These are phyloP conservation scores for Temnopleurus reevesii DNA, from an alignment of 53 echinoderm and acorn worm species.

Conservation along the genomic window DNA sequence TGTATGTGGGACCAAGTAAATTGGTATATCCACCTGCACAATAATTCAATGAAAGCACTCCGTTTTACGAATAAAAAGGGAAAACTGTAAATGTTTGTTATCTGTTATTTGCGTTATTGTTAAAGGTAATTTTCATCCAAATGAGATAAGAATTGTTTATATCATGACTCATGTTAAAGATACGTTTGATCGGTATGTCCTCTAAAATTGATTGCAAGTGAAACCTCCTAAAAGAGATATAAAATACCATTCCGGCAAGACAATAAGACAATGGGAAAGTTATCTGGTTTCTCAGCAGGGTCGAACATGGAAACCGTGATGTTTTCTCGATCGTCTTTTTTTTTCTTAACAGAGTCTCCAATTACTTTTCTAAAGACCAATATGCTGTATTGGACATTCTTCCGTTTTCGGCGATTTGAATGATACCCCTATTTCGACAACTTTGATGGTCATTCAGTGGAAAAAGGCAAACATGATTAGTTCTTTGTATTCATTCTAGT, in stretches of 20 bases:
- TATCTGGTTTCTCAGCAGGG: constrained; percentile 14
- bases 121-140: neutral
- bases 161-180: neutral
- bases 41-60: neutral
- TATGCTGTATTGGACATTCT: constrained; percentile 13
- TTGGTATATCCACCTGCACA: neutral
- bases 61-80: neutral
- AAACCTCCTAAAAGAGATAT: neutral
- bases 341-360: constrained; percentile 5
- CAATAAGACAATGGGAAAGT: constrained; percentile 18
- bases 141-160: neutral
- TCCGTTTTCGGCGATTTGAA: constrained; percentile 8
- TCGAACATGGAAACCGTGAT: constrained; percentile 1
- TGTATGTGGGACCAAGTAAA: neutral
- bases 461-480: constrained; percentile 5
- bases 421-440: constrained; percentile 22
- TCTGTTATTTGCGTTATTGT: neutral
- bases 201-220: constrained; percentile 33
- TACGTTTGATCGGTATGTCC: neutral
- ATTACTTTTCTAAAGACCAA: constrained; percentile 26
- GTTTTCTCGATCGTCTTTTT: constrained; percentile 8
- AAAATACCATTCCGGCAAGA: neutral
- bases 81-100: neutral
- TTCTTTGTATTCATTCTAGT: constrained; percentile 39
- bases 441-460: neutral